Conservation (phyloP, 2,888 invertebrate species). For the Neoitamus cyanurus region DNA sequence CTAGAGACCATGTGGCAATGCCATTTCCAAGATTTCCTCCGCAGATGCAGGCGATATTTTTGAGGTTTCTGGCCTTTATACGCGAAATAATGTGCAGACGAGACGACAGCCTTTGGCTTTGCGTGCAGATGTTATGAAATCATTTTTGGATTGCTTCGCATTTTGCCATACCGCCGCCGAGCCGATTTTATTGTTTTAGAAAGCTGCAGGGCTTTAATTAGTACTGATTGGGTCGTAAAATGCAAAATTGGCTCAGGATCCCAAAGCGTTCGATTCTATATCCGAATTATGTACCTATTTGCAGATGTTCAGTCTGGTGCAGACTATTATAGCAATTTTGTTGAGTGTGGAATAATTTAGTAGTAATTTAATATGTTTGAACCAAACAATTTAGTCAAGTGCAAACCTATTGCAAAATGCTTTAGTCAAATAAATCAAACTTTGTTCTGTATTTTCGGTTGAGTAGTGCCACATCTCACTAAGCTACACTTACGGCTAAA, state of each 20-base stretch:
- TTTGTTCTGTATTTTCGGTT: too few relatives aligned
- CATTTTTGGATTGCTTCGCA: neutral
- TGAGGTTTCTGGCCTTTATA: neutral
- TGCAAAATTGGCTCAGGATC: neutral
- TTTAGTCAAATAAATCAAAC: too few relatives aligned
- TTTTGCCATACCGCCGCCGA: neutral
- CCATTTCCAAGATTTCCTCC: neutral
- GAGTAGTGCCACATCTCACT: too few relatives aligned
- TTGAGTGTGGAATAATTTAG: too few relatives aligned
- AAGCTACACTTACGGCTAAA: too few relatives aligned
- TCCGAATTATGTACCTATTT: neutral
- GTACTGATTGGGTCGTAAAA: neutral
- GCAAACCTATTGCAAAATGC: too few relatives aligned
- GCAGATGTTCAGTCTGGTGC: neutral
- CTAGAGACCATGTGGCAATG: neutral
- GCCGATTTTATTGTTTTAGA: neutral
- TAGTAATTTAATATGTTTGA: too few relatives aligned
- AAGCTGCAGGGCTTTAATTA: neutral
- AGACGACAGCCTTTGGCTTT: neutral
- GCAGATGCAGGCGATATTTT: neutral
- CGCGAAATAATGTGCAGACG: neutral
- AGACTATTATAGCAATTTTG: too few relatives aligned
- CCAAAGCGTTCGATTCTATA: neutral
- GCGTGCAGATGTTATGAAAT: slow-evolving; percentile 1
- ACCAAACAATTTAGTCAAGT: too few relatives aligned